Conservation (phyloP, 2,888 invertebrate species). For the Drosophila sordidapex region DNA sequence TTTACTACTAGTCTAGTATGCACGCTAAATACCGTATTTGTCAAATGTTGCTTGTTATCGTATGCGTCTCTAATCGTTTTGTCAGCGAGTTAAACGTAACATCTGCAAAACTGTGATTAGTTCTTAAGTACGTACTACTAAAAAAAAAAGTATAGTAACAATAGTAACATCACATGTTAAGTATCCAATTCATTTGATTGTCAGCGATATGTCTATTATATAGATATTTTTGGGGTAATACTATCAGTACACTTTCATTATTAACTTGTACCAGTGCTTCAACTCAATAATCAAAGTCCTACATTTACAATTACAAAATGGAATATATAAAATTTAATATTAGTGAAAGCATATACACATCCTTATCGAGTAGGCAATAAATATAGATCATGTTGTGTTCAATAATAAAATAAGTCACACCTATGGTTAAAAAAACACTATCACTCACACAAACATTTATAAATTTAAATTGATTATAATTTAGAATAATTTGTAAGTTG, state of each 20-base stretch:
- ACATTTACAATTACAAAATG: background rate
- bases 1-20: conserved; percentile 8
- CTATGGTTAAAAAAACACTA: background rate
- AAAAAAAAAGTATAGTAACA: conserved; percentile 1
- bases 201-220: background rate
- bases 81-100: conserved; percentile 6
- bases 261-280: background rate
- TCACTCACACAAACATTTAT: conserved; percentile 1
- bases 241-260: background rate
- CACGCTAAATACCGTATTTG: conserved; percentile 29
- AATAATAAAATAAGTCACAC: background rate
- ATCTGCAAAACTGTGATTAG: conserved; percentile 20
- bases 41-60: conserved; percentile 25
- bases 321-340: background rate
- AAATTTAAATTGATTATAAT: background rate
- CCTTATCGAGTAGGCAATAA: background rate
- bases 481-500: conserved; percentile 3
- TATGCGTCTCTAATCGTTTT: conserved; percentile 19
- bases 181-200: background rate
- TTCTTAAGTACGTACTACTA: conserved; percentile 2
- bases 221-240: background rate
- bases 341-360: background rate
- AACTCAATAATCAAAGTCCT: background rate
- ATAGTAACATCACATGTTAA: background rate
- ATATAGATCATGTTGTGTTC: background rate